Evolutionary conservation across 2,888 invertebrate genomes (phyloP), one percentile per base, ranked within the genome.

Genomic region (Drosophila nr. perissopoda): DNA sequence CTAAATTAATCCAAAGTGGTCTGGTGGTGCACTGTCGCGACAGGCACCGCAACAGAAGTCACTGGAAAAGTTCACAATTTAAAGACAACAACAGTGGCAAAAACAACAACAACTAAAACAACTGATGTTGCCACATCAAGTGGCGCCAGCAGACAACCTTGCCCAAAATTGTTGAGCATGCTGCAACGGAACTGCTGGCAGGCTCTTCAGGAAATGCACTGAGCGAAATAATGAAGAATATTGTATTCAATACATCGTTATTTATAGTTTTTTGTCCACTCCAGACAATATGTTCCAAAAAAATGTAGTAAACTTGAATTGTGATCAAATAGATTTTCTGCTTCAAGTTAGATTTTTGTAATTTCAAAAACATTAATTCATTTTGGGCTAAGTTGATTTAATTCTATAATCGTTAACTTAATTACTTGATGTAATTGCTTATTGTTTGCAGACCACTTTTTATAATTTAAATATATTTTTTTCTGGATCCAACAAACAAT

Each of bases 1-100:
- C 81, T 83, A 90, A 88, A 87, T 87, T 90, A 88, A 88, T 74
- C 83, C 78, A 83, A 83, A 86, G 88, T 83, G 63, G 46, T 82
- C 70, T 40, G 29, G 86, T 81, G 71, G 46, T 82, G 77, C 57
- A 64, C 36, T 63, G 46, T 69, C 69, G 65, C 81, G 66, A 68
- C 65, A 71, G 63, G 29, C 48, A 62, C 74, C 80, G 65, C 82
- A 60, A 52, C 63, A 70, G 52, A 81, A 86, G 81, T 83, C 75
- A 70, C 65, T 74, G 54, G 70, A 71, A 87, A 87, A 87, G 76
- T 87, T 89, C 72, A 51, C 75, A 77, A 77, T 88, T 82, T 72
- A 61, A 79, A 76, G 76, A 73, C 82, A 86, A 70, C 38, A 74
- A 66, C 67, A 57, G 46, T 58, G 29, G 40, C 48, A 48, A 40